Conservation (phyloP, 2,113 vertebrate species). For the Sylvicapra grimmia region DNA sequence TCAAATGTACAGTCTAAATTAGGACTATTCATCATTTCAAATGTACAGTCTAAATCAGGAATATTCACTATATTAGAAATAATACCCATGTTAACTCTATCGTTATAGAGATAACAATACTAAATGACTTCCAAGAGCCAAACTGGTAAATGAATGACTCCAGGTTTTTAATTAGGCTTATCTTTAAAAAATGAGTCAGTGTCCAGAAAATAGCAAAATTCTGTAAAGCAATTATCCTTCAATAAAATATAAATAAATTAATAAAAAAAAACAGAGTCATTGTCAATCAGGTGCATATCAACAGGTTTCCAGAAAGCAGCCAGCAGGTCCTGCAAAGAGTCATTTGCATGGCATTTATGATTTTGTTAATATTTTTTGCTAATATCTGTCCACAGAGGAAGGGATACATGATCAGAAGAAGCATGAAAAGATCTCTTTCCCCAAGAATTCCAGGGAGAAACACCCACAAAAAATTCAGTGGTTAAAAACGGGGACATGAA, state of each 20-base stretch:
- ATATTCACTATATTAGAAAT: neutral
- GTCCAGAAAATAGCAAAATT: neutral
- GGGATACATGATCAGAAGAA: conserved; percentile 33
- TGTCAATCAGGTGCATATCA: neutral
- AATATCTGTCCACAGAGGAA: neutral
- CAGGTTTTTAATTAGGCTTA: neutral
- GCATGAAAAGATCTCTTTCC: conserved; percentile 26
- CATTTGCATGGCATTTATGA: neutral
- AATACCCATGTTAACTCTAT: neutral
- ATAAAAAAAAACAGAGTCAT: neutral
- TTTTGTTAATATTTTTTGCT: neutral
- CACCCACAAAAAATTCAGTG: conserved; percentile 28
- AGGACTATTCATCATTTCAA: neutral
- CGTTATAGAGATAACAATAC: neutral
- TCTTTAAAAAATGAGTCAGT: neutral
- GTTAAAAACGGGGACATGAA: conserved; percentile 40
- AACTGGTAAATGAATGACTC: conserved; percentile 4
- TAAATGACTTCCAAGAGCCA: neutral
- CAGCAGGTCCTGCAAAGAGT: neutral
- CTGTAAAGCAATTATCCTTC: neutral
- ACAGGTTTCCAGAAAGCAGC: neutral
- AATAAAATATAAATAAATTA: neutral
- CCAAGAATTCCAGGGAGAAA: conserved; percentile 8
- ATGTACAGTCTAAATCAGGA: neutral
- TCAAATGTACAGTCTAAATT: conserved; percentile 29